A percentile compares a stretch with the other conserved stretches of the same genome.
Evolutionary conservation across 2,888 invertebrate genomes (phyloP).

Genomic region (Limnephilus auricula): DNA sequence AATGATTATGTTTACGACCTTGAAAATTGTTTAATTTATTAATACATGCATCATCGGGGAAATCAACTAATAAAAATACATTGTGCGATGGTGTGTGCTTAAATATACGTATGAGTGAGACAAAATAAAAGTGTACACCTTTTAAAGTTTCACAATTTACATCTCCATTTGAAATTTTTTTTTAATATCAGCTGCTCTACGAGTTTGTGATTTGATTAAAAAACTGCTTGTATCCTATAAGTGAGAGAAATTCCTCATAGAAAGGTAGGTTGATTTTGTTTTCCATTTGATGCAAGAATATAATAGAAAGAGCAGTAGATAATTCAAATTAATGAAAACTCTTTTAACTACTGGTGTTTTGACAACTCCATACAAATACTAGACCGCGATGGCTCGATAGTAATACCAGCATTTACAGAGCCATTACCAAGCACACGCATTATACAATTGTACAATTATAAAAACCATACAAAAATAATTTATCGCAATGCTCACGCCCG

Average conservation of each 20-base stretch:
- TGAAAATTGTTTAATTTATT: too few relatives aligned
- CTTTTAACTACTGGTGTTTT: background rate
- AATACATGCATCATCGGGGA: too few relatives aligned
- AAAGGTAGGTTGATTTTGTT: background rate
- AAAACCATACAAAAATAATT: conserved; percentile 17
- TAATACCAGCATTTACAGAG: background rate
- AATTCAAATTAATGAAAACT: background rate
- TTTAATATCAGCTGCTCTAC: background rate
- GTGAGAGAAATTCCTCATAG: background rate
- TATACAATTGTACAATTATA: background rate
- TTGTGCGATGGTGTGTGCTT: too few relatives aligned
- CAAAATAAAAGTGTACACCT: too few relatives aligned
- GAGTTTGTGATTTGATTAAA: background rate
- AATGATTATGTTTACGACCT: too few relatives aligned
- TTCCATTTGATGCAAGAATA: background rate
- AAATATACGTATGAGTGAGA: too few relatives aligned
- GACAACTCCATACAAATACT: background rate
- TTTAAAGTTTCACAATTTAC: background rate
- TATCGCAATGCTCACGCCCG: conserved; percentile 14
- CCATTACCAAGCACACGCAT: background rate
- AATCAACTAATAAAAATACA: too few relatives aligned
- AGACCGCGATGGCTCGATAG: background rate
- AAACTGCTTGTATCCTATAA: background rate
- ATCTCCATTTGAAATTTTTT: background rate
- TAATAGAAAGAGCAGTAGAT: background rate